phyloP scores from a whole-genome alignment of 1,140 invertebrate genomes.

The silkworm (Bombyx mori) region DNA sequence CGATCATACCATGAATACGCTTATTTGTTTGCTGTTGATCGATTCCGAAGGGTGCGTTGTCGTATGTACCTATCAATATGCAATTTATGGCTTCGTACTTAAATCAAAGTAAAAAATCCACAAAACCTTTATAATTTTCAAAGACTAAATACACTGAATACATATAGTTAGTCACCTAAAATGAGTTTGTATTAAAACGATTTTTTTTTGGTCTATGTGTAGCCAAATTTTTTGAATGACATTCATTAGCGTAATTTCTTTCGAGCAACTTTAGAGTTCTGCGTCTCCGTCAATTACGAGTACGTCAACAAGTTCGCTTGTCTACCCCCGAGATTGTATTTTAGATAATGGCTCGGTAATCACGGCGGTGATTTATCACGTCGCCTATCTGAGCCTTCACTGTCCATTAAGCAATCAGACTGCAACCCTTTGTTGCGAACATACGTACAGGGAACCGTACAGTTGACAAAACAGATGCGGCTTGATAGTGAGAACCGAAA shows the following conservation, averaged over 20 bases:
- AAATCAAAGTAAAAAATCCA: no score
- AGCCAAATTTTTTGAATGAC: no score
- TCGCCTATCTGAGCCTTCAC: slow-evolving; percentile 60
- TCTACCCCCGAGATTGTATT: slow-evolving; percentile 58
- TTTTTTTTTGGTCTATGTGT: no score
- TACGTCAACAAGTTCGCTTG: slow-evolving; percentile 40
- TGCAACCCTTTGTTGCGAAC: slow-evolving; percentile 54
- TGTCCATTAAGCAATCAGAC: slow-evolving; percentile 64
- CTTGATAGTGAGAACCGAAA: no score
- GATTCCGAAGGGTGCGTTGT: slow-evolving; percentile 19
- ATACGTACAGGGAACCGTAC: slow-evolving; percentile 7
- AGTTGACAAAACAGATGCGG: neutral
- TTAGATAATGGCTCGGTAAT: slow-evolving; percentile 66
- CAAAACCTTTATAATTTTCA: no score
- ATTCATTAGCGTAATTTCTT: neutral
- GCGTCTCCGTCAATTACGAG: slow-evolving; percentile 14
- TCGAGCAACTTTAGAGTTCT: neutral
- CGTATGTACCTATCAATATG: no score
- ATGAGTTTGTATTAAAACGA: no score
- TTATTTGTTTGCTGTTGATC: slow-evolving; percentile 54
- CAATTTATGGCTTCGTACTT: no score
- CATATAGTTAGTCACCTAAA: no score
- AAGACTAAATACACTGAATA: no score
- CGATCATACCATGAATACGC: slow-evolving; percentile 45
- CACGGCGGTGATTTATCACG: slow-evolving; percentile 63